Conservation (phyloP, 92 coral and sea anemone genomes). For the Diadumene lineata region DNA sequence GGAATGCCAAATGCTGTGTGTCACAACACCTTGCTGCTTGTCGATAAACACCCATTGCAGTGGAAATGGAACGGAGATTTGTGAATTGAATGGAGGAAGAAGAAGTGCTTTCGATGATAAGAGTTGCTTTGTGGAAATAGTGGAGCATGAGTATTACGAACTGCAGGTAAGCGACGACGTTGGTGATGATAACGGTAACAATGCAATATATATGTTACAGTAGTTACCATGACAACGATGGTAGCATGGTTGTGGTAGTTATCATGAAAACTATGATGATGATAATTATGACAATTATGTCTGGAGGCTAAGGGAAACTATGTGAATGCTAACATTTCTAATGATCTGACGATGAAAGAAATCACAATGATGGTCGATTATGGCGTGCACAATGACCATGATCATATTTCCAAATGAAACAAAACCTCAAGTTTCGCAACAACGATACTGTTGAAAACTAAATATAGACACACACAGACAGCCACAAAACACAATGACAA, state of each 20-base stretch:
- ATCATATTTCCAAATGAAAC: too few species aligned
- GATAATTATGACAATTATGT: too few species aligned
- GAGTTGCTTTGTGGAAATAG: slow-evolving; percentile 1
- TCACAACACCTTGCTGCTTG: neutral
- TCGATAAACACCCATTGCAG: slow-evolving; percentile 4
- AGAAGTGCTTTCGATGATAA: neutral
- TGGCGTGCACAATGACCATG: too few species aligned
- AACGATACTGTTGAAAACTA: too few species aligned
- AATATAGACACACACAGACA: too few species aligned
- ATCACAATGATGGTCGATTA: too few species aligned
- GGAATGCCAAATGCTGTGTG: slow-evolving; percentile 10
- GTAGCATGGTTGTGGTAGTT: neutral
- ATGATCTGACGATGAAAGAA: too few species aligned
- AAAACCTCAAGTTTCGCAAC: too few species aligned
- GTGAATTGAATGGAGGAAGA: slow-evolving; percentile 1
- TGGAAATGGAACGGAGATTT: slow-evolving; percentile 5
- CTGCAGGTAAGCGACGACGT: neutral
- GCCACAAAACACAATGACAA: too few species aligned
- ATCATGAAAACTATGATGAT: too few species aligned
- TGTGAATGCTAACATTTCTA: too few species aligned
- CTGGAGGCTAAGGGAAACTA: too few species aligned
- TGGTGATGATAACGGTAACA: neutral
- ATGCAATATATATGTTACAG: neutral
- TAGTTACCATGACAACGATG: neutral
- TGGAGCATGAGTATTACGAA: neutral